Evolutionary conservation across 1,140 invertebrate genomes (phyloP), one percentile per base, ranked within the genome.

Genomic region (Sitodiplosis mosellana): DNA sequence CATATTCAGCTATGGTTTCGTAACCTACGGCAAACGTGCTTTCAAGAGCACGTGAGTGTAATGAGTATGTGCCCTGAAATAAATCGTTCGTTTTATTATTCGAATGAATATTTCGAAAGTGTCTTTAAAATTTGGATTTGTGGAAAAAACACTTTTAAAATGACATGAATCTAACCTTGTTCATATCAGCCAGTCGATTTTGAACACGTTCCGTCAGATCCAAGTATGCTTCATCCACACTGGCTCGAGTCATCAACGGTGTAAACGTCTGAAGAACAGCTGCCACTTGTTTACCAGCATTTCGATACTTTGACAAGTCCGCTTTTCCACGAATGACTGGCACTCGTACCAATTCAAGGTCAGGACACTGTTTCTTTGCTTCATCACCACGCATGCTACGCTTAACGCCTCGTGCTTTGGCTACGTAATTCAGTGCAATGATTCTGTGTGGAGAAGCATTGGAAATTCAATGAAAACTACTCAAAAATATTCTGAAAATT

Each of bases 401-500:
- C 7, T 80, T 90, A 1, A 98, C 89, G 41, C 93, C 93, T 68
- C 72, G 78, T 17, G 78, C 83, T 61, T 91, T 71, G 0, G 94
- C 93, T 62, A 92, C 86, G 69, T 98, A 98, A 68, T 94, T 94
- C 0, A 97, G 90, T 38, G 93, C 93, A 58, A 98, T 95, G 50
- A 97, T 89, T 40, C 91, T 27, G n/a, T n/a, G n/a, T n/a, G n/a
- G n/a, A n/a, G n/a, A n/a, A n/a, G n/a, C n/a, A n/a, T n/a, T 94
- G 55, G 44, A 41, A 45, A 49, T 22, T 2, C 14, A 20, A n/a
- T 19, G 12, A 14, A n/a, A 36, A 8, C 11, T 5, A 12, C 1
- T 27, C 27, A 10, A 27, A 27, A 27, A 27, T 27, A 27, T 3
- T 27, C 10, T 5, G 27, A 27, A 10, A 5, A 5, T 27, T 27